phyloP scores from a whole-genome alignment of 2,113 vertebrate species.

The Nannobrachium achirus region DNA sequence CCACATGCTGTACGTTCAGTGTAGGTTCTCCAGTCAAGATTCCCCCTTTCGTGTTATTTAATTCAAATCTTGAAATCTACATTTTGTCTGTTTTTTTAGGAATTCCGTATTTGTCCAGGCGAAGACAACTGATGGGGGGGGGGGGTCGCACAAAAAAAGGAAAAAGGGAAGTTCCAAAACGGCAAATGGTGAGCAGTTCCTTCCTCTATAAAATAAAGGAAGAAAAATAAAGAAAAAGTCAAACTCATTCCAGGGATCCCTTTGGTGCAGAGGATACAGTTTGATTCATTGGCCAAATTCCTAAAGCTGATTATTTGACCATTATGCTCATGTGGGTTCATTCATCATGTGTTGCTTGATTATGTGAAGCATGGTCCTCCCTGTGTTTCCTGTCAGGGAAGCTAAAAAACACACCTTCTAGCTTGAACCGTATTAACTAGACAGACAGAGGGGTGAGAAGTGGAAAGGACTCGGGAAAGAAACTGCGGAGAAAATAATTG shows the following conservation, averaged over 20 bases:
- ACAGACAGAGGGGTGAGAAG: slow-evolving; percentile 2
- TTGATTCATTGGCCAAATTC: slow-evolving; percentile 43
- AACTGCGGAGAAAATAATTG: slow-evolving; percentile 31
- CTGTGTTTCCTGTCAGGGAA: not conserved
- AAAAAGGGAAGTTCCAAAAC: slow-evolving; percentile 38
- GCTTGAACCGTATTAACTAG: slow-evolving; percentile 33
- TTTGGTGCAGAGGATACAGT: slow-evolving; percentile 11
- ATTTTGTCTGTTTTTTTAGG: slow-evolving; percentile 25
- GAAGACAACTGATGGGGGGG: slow-evolving; percentile 30
- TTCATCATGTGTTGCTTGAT: slow-evolving; percentile 36
- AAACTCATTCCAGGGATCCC: slow-evolving; percentile 27
- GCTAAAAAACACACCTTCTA: slow-evolving; percentile 34
- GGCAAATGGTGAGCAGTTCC: slow-evolving; percentile 54
- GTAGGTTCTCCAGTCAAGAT: no score
- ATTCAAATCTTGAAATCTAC: slow-evolving; percentile 20
- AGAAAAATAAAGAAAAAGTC: no score
- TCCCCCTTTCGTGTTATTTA: no score
- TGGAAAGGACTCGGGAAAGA: slow-evolving; percentile 9
- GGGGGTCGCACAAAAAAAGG: slow-evolving; percentile 39
- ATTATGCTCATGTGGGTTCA: slow-evolving; percentile 24
- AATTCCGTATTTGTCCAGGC: slow-evolving; percentile 44
- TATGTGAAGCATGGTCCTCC: slow-evolving; percentile 8
- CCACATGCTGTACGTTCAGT: slow-evolving; percentile 20
- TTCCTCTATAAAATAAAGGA: no score
- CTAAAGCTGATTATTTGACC: slow-evolving; percentile 58